Evolutionary conservation across 2,888 invertebrate genomes (phyloP), one percentile per base, ranked within the genome.

Genomic region (Cataglyphis albicans): DNA sequence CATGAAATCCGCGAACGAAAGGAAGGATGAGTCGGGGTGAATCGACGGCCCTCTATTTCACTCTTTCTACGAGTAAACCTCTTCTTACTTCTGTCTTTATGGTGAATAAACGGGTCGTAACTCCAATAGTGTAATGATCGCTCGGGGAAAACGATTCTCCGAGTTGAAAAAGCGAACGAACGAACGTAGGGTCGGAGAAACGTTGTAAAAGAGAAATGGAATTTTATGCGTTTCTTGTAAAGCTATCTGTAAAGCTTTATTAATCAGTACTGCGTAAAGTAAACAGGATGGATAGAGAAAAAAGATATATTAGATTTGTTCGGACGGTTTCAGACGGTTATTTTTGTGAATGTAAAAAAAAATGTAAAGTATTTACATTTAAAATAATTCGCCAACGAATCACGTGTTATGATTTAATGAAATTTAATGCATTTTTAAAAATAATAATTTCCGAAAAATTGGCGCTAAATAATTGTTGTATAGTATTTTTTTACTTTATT

Each of bases 31-130:
- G 35, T 72, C 44, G 59, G 29, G 5, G 21, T 18, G 72, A 81
- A 44, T 44, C 64, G 75, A 35, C 52, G 73, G 70, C 18, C 29
- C 48, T 83, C 88, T 83, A 82, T 84, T 80, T 81, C 70, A 75
- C 81, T 52, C 68, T 74, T 59, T 48, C 3, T 61, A 10, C 67
- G 55, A 48, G 35, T 21, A 65, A 25, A 15, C 44, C 74, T 76
- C 63, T 72, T 78, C 70, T 44, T 70, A 61, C 52, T 72, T 52
- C 72, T 68, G 64, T 72, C 82, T 89, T 87, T 86, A 86, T 82
- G 84, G 82, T 67, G 84, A 85, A 86, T 87, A 89, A 89, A 87
- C 87, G 80, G 85, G 21, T 84, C 86, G 87, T 86, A 87, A 87
- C 85, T 87, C 73, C 81, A 87, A 84, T 85, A 85, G 72, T 63